Evolutionary conservation across 53 echinoderm and acorn worm genomes (phyloP).

Genomic region (Mesocentrotus franciscanus): DNA sequence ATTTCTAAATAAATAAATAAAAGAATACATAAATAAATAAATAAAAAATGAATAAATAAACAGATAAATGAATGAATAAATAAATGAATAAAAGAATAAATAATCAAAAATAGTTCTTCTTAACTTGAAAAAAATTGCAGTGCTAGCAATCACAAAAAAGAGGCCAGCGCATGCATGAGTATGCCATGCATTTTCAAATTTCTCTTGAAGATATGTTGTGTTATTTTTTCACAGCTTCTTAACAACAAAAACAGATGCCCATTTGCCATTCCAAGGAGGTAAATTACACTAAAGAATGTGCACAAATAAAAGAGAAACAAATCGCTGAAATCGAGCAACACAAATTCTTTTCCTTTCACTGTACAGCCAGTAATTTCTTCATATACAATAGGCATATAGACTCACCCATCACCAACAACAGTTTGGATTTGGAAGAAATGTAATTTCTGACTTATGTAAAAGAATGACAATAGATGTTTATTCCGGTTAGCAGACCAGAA

Average conservation of each 20-base stretch:
- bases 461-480: neutral
- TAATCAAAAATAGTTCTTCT: too few species aligned
- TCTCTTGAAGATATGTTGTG: neutral
- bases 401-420: neutral
- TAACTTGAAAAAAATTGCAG: neutral
- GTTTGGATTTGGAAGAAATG: neutral
- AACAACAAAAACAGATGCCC: neutral
- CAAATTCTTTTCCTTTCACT: neutral
- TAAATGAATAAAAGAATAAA: too few species aligned
- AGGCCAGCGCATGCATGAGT: neutral
- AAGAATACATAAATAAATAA: too few species aligned
- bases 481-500: neutral
- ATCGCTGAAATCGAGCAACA: neutral
- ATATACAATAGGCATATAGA: neutral
- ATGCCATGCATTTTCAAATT: neutral
- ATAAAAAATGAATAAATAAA: too few species aligned
- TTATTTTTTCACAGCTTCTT: neutral
- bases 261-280: neutral
- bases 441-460: neutral
- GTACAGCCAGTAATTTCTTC: neutral
- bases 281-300: constrained; percentile 26
- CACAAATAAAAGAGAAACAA: constrained; percentile 29
- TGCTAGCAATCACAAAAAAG: neutral
- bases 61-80: too few species aligned
- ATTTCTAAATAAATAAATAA: too few species aligned